phyloP scores from a whole-genome alignment of 2,888 invertebrate species.

The Rhamnusium bicolor region DNA sequence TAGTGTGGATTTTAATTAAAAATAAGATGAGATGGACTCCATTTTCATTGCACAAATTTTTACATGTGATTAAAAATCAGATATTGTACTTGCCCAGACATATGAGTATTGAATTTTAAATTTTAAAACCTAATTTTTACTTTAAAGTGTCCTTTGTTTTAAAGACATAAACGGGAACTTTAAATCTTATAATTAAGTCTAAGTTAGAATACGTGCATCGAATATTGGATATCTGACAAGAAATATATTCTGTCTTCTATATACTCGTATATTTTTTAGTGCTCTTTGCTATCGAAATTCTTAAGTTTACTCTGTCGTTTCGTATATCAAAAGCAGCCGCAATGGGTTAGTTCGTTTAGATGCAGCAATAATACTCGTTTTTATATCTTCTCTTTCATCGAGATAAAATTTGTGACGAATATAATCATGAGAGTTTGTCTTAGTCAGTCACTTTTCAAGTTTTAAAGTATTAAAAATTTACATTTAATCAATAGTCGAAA shows the following conservation, averaged over 20 bases:
- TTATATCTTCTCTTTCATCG: constrained; percentile 17
- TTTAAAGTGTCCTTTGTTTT: background rate
- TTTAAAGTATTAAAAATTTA: constrained; percentile 7
- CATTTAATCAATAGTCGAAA: constrained; percentile 1
- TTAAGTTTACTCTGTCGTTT: constrained; percentile 19
- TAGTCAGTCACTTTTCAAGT: background rate
- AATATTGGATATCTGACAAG: constrained; percentile 12
- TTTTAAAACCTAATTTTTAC: background rate
- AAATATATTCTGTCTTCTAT: constrained; percentile 15
- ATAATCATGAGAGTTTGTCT: constrained; percentile 27
- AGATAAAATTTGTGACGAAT: constrained; percentile 21
- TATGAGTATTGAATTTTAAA: background rate
- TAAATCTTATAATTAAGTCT: constrained; percentile 9
- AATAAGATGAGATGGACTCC: no score
- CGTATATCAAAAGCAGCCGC: constrained; percentile 28
- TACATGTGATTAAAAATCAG: no score
- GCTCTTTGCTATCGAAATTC: constrained; percentile 20
- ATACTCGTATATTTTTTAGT: constrained; percentile 19
- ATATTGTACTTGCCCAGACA: no score
- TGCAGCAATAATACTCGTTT: constrained; percentile 27
- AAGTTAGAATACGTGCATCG: constrained; percentile 12
- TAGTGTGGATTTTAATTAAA: no score
- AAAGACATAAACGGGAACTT: background rate
- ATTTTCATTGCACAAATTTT: no score
- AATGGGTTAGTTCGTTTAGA: constrained; percentile 29